Base-by-base conservation (phyloP, 2,113 vertebrate species). In the Ictidomys tridecemlineatus region DNA sequence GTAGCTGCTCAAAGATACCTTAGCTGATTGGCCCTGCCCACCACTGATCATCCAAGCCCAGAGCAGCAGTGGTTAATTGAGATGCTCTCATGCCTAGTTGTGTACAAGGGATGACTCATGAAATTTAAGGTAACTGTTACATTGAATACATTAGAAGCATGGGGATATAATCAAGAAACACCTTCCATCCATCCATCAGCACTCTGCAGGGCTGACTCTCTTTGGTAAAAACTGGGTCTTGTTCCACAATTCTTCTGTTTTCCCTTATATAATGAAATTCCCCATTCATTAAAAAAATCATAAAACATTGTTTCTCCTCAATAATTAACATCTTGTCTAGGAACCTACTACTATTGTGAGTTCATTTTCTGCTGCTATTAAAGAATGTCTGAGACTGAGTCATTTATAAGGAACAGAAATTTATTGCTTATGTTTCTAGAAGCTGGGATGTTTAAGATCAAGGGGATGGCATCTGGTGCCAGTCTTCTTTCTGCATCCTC, bases 271-370 rank as follows among this genome's bases (percentile, higher is more conserved):
- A 76, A 83, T 26, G 85, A 91, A 87, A 8, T n/a, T 95, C 16
- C 30, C 9, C 10, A 37, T 39, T 65, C 37, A 69, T 70, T 85
- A 51, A 51, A 96, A 56, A 91, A 80, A 26, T 79, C 42, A 45
- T 9, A 72, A 93, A 96, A 91, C 30, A 70, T 90, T 45, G n/a
- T 78, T 91, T 96, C 45, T 86, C 30, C 30, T 94, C 18, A 61
- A 61, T 96, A 87, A 89, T 87, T 48, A 93, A 16, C 58, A 11
- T 42, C 69, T 65, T 42, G 26, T 70, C 63, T 34, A 63, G 58
- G 11, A 10, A 51, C 8, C 24, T 89, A 34, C 18, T 85, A 48
- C 76, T 91, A 24, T 13, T 89, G 30, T 58, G n/a, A 34, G 56
- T 56, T 56, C 65, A 37, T 89, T 93, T 84, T 48, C 32, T 88